Evolutionary conservation across 2,797 vertebrate genomes (phyloP), one percentile per base, ranked within the genome.

Genomic region (Clarias laeviceps): DNA sequence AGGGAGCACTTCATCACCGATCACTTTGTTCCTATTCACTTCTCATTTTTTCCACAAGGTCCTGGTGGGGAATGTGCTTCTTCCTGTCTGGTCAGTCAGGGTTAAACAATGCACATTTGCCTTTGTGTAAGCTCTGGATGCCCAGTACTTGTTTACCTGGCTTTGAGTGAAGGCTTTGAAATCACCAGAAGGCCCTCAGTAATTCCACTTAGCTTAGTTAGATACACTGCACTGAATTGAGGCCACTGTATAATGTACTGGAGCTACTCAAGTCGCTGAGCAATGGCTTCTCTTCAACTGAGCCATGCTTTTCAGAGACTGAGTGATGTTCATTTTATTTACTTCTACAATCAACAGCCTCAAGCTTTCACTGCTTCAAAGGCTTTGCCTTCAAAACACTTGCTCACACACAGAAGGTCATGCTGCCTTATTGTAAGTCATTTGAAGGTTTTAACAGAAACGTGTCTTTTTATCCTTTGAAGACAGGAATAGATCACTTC

Each of bases 21-120:
- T n/a, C n/a, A 8, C 57, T 87, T 80, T 87, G 82, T 77, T 70
- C 29, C 74, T 45, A 87, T 83, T 81, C 34, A 17, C 29, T 57
- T 84, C 57, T 84, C 78, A 88, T 86, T 88, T 80, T 85, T 88
- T 88, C 87, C 87, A 83, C 81, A 70, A 88, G 84, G 62, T 32
- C 29, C 77, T 64, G 14, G 15, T 7, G 29, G 45, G 45, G 40
- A 59, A 76, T 54, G n/a, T 32, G 61, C 40, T 77, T 57, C 34
- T 76, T 74, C 64, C 37, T 50, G 68, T 50, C 40, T 73, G 24
- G 56, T 64, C 34, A 45, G 50, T 79, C 34, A 66, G 11, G 73
- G 70, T 61, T 62, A 86, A 76, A 82, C 15, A 68, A 50, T 57
- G 50, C 27, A 32, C 61, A 56, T 77, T 82, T 65, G 68, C 24